A percentile compares a stretch with the other conserved stretches of the same genome.
phyloP scores from a whole-genome alignment of 2,113 vertebrate species.

The Triplophysa siluroides region DNA sequence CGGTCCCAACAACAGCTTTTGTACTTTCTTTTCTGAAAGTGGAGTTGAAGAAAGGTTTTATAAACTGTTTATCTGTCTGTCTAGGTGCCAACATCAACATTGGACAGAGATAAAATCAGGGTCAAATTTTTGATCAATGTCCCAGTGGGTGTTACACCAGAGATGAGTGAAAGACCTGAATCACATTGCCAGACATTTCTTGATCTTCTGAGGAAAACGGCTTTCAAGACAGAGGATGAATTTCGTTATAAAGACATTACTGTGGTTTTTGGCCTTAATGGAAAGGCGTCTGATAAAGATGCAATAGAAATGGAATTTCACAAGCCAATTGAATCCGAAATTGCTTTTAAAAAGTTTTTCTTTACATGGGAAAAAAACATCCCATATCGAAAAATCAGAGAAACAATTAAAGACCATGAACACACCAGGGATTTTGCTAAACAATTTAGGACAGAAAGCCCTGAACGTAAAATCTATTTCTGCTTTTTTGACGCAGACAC shows the following conservation, averaged over 20 bases:
- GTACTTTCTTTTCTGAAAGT: no score
- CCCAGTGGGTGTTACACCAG: background rate
- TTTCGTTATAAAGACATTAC: background rate
- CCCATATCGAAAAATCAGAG: background rate
- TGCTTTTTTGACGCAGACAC: conserved; percentile 11
- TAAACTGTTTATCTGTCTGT: no score
- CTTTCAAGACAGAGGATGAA: background rate
- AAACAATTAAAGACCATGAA: background rate
- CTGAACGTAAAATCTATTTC: background rate
- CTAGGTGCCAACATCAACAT: no score
- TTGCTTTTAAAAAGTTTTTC: background rate
- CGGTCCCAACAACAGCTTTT: no score
- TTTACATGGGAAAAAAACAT: background rate
- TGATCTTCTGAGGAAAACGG: background rate
- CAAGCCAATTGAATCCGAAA: background rate
- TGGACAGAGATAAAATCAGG: background rate
- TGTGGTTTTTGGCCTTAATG: background rate
- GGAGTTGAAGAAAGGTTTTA: no score
- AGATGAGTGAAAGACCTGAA: background rate
- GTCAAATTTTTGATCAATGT: conserved; percentile 4
- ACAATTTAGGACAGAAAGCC: background rate
- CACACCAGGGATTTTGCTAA: background rate
- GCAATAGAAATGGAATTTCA: no score
- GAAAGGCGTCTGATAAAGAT: accelerated
- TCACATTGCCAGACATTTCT: background rate